phyloP scores from a whole-genome alignment of 1,140 invertebrate genomes.

The Nasonia vitripennis region DNA sequence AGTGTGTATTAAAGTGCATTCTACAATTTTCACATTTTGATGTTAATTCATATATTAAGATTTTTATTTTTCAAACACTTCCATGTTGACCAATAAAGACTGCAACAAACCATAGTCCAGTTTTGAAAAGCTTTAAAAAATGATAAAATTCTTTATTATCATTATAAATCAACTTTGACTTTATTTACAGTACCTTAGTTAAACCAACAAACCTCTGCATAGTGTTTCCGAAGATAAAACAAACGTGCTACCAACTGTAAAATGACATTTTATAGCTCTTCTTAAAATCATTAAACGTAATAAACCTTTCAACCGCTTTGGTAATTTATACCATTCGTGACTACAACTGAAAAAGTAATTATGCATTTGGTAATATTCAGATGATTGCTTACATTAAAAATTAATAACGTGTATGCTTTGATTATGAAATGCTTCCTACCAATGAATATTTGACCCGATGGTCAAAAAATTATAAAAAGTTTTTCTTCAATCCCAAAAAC shows the following conservation, averaged over 20 bases:
- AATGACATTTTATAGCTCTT: neutral
- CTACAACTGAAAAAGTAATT: neutral
- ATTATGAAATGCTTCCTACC: neutral
- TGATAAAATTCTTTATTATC: neutral
- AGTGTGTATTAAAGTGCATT: too few relatives aligned
- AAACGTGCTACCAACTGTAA: neutral
- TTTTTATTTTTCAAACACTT: too few relatives aligned
- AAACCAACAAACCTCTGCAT: neutral
- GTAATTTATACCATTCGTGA: neutral
- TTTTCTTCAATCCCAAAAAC: neutral
- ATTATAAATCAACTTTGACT: neutral
- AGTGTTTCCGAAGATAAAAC: neutral
- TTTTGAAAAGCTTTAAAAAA: conserved; percentile 9
- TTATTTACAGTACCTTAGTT: neutral
- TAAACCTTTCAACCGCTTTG: neutral
- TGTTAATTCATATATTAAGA: too few relatives aligned
- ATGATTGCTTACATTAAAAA: too few relatives aligned
- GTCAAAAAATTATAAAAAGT: neutral
- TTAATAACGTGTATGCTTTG: too few relatives aligned
- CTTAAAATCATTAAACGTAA: neutral
- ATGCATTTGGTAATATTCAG: neutral
- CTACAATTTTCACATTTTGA: too few relatives aligned
- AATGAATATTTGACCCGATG: neutral
- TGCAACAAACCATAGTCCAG: neutral
- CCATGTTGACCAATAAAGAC: neutral